Conservation (phyloP, 2,888 invertebrate species). For the Diogma glabrata region DNA sequence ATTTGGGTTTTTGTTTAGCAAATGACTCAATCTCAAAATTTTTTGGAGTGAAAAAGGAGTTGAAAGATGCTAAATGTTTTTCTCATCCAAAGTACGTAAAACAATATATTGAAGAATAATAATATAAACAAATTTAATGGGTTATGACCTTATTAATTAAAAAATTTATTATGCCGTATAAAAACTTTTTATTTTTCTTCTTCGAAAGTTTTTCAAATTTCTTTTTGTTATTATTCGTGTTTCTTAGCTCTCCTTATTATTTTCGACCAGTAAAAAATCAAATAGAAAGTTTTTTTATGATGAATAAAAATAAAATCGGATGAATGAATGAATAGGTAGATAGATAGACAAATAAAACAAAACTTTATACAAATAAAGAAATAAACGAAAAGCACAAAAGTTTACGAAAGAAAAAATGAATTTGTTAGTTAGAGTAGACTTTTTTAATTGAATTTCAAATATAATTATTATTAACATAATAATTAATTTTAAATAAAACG, state of each 20-base stretch:
- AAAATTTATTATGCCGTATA: no score
- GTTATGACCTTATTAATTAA: no score
- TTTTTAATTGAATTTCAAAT: neutral
- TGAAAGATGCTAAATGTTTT: no score
- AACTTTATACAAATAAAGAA: slow-evolving; percentile 3
- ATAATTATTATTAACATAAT: neutral
- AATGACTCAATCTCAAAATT: no score
- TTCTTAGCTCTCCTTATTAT: neutral
- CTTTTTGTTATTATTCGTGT: neutral
- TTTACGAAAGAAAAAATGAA: neutral
- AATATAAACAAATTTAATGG: no score
- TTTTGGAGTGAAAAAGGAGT: no score
- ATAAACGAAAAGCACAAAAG: slow-evolving; percentile 1
- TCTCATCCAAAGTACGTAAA: no score
- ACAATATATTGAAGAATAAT: no score
- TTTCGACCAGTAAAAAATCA: neutral
- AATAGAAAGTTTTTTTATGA: no score
- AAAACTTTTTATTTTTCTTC: no score
- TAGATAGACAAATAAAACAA: slow-evolving; percentile 6
- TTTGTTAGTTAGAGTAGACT: slow-evolving; percentile 7
- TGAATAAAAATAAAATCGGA: neutral
- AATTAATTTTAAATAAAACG: slow-evolving; percentile 4
- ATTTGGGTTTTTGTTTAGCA: no score
- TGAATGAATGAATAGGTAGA: slow-evolving; percentile 5
- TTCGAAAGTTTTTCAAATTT: neutral